Conservation (phyloP, 2,888 invertebrate genomes). For the Baronia brevicornis region DNA sequence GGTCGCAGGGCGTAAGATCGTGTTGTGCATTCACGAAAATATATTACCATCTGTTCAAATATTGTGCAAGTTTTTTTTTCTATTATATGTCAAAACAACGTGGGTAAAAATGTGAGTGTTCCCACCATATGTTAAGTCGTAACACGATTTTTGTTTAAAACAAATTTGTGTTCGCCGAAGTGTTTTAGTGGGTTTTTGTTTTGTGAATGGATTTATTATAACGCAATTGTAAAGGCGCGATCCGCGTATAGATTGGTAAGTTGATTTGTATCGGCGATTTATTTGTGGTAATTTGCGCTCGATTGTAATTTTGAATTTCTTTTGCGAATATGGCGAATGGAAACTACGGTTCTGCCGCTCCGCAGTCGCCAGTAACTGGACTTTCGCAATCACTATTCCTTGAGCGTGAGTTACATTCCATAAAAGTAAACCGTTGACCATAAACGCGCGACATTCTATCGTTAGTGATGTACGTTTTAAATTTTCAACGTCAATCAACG, state of each 20-base stretch:
- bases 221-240: conserved; percentile 58
- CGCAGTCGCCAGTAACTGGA: conserved; percentile 61
- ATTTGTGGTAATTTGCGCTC: conserved; percentile 8
- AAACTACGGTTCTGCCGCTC: conserved; percentile 25
- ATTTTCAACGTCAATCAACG: conserved; percentile 35
- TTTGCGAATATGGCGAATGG: conserved; percentile 21
- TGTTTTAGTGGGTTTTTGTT: conserved; percentile 51
- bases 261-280: conserved; percentile 14
- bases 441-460: conserved; percentile 39
- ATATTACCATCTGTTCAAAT: conserved; percentile 70
- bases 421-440: conserved; percentile 53
- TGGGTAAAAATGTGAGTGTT: conserved; percentile 45
- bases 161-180: conserved; percentile 57
- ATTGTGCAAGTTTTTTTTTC: conserved; percentile 58
- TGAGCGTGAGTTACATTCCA: conserved; percentile 57
- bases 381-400: conserved; percentile 70
- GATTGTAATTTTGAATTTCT: conserved; percentile 20
- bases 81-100: conserved; percentile 48
- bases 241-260: conserved; percentile 40
- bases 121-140: conserved; percentile 25
- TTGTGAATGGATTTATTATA: conserved; percentile 66
- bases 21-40: conserved; percentile 64
- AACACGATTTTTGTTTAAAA: conserved; percentile 30
- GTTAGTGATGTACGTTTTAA: conserved; percentile 40
- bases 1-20: conserved; percentile 21